Percentiles rank a stretch among this genome's conserved stretches.
Evolutionary conservation across 2,888 invertebrate genomes (phyloP).

Genomic region (Bombyx huttoni): DNA sequence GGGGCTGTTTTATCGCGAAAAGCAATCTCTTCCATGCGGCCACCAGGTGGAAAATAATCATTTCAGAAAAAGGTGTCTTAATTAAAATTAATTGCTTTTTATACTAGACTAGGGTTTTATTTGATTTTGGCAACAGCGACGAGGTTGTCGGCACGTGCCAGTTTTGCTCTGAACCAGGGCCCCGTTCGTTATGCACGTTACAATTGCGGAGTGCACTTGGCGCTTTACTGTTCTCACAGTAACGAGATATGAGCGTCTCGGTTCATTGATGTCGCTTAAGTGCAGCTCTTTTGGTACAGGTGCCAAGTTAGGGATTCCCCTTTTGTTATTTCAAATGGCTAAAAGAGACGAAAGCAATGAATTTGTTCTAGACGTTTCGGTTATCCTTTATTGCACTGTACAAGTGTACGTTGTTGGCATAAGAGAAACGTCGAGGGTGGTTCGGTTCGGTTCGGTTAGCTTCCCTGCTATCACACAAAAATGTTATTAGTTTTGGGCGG

Average conservation of each 20-base stretch:
- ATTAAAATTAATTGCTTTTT: background rate
- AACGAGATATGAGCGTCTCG: conserved; percentile 53
- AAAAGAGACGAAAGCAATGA: too few relatives aligned
- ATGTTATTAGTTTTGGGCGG: conserved; percentile 69
- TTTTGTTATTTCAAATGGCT: background rate
- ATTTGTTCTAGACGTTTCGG: too few relatives aligned
- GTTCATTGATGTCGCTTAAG: conserved; percentile 58
- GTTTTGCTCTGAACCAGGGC: conserved; percentile 42
- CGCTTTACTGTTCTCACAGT: conserved; percentile 45
- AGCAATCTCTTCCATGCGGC: too few relatives aligned
- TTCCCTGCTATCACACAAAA: conserved; percentile 61
- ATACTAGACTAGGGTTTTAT: background rate
- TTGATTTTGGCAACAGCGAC: conserved; percentile 10
- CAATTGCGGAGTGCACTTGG: conserved; percentile 55
- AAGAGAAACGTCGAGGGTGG: conserved; percentile 49
- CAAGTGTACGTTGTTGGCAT: conserved; percentile 56
- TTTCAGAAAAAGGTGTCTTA: background rate
- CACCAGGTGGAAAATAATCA: too few relatives aligned
- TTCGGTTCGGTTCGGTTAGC: conserved; percentile 39
- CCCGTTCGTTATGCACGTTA: conserved; percentile 61
- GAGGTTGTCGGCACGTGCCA: conserved; percentile 43
- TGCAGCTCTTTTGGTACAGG: conserved; percentile 25
- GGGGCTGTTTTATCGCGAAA: too few relatives aligned
- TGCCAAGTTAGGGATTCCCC: conserved; percentile 20
- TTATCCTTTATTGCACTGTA: conserved; percentile 46